Evolutionary conservation across 2,888 invertebrate genomes (phyloP).

Genomic region (Cristatella mucedo): DNA sequence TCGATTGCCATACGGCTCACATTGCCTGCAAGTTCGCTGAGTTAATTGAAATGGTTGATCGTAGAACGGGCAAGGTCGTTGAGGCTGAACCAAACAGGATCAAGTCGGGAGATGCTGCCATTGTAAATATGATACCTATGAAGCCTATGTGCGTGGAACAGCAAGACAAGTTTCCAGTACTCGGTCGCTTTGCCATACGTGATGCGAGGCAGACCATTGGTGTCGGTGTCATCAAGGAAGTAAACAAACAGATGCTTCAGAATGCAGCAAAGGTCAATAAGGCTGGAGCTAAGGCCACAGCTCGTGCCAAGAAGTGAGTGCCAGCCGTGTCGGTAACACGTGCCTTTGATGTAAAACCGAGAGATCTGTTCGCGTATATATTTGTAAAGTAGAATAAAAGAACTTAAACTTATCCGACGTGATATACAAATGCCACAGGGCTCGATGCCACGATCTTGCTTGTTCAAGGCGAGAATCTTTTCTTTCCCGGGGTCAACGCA

Average conservation of each 20-base stretch:
- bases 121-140: conserved; percentile 75
- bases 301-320: conserved; percentile 64
- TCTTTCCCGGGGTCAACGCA: no score
- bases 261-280: conserved; percentile 89
- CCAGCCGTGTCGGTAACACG: no score
- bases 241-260: conserved; percentile 69
- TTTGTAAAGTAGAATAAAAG: conserved; percentile 46
- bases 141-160: conserved; percentile 98
- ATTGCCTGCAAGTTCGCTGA: conserved; percentile 99
- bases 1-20: conserved; percentile 99
- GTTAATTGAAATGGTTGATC: conserved; percentile 94
- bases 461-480: no score
- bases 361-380: no score
- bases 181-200: conserved; percentile 91
- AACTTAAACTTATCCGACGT: neutral
- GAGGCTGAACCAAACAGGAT: conserved; percentile 65
- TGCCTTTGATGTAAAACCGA: no score
- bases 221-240: conserved; percentile 70
- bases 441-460: no score
- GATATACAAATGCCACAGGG: no score
- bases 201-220: conserved; percentile 99
- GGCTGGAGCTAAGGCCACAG: conserved; percentile 86
- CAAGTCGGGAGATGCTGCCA: conserved; percentile 92
- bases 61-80: conserved; percentile 70
- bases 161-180: conserved; percentile 91